Percentiles rank a stretch among this genome's conserved stretches.
Evolutionary conservation across 2,113 vertebrate species (phyloP).

Genomic region (Hypocryptadius cinnamomeus): DNA sequence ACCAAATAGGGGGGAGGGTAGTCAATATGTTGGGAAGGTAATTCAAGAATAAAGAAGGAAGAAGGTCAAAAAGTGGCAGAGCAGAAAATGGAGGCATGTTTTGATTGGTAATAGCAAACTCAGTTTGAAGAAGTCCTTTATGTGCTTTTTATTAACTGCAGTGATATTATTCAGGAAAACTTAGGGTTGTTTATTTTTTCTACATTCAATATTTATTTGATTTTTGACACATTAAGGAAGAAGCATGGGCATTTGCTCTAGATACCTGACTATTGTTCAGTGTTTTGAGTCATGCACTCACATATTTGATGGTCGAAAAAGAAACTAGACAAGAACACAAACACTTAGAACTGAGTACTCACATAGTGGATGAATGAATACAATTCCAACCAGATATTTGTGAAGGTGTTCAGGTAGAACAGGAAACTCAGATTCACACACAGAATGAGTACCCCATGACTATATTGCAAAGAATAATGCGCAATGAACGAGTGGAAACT

Average conservation of each 20-base stretch:
- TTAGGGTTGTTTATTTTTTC: neutral
- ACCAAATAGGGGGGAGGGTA: accelerated
- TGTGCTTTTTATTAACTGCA: neutral
- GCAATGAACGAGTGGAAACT: neutral
- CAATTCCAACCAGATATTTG: neutral
- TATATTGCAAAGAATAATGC: neutral
- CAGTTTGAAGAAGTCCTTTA: neutral
- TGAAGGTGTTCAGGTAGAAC: neutral
- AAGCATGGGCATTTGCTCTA: neutral
- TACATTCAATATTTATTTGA: neutral
- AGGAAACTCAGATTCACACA: neutral
- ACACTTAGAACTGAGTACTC: neutral
- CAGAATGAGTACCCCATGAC: neutral
- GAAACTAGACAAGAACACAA: neutral
- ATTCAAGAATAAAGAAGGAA: neutral
- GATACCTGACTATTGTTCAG: neutral
- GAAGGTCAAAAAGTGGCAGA: neutral
- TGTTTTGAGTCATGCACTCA: neutral
- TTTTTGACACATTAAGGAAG: neutral
- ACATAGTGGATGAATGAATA: neutral
- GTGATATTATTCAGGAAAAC: neutral
- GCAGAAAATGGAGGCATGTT: neutral
- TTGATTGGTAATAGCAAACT: neutral
- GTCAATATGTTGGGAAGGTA: neutral
- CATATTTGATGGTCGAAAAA: neutral